Conservation (phyloP, 2,888 invertebrate genomes). For the Drosophila colorata region DNA sequence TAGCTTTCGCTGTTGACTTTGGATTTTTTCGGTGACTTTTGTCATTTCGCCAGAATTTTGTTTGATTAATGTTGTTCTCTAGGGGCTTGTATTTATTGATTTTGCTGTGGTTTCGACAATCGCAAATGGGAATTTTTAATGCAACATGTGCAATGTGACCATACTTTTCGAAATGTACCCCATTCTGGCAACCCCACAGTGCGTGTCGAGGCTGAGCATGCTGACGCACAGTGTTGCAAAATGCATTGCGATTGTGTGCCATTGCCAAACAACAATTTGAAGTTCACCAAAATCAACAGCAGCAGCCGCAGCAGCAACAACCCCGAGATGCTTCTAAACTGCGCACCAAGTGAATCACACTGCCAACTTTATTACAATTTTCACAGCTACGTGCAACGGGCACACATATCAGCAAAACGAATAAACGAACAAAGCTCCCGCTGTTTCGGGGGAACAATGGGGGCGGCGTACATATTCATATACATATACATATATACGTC, state of each 20-base stretch:
- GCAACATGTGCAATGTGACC: background rate
- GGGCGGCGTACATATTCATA: conserved; percentile 10
- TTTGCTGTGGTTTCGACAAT: conserved; percentile 4
- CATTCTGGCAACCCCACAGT: conserved; percentile 6
- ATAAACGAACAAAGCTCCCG: conserved; percentile 41
- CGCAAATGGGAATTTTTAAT: background rate
- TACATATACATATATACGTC: conserved; percentile 31
- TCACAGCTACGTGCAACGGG: conserved; percentile 56
- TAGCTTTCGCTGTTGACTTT: conserved; percentile 26
- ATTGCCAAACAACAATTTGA: conserved; percentile 64
- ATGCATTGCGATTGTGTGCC: conserved; percentile 31
- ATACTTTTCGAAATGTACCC: background rate
- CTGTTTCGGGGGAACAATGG: conserved; percentile 29
- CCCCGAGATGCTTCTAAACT: conserved; percentile 32
- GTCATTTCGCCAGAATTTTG: conserved; percentile 34
- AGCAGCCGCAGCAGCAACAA: conserved; percentile 18
- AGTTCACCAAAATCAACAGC: conserved; percentile 47
- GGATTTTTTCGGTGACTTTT: conserved; percentile 20
- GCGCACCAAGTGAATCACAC: conserved; percentile 58
- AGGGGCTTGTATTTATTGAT: conserved; percentile 38
- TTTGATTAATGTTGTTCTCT: conserved; percentile 29
- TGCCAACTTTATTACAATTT: conserved; percentile 58
- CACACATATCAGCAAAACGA: conserved; percentile 13
- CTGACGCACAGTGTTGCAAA: conserved; percentile 39
- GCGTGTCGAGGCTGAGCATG: background rate